These are phyloP conservation scores for Camponotus floridanus DNA, from an alignment of 1,140 invertebrate species.

Conservation along the genomic window DNA sequence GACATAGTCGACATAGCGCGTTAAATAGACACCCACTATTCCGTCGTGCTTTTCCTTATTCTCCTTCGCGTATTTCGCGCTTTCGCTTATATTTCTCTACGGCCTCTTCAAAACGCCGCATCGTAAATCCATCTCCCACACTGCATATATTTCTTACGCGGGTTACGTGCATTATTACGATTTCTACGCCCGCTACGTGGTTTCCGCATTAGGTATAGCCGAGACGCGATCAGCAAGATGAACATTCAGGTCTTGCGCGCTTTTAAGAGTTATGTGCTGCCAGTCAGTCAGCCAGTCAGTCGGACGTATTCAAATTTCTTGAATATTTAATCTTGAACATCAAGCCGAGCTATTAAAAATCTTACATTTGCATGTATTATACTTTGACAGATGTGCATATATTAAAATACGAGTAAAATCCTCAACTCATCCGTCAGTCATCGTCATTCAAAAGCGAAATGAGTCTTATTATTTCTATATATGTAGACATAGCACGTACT, in stretches of 20 bases:
- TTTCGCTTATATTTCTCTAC: conserved; percentile 54
- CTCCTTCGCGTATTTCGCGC: conserved; percentile 65
- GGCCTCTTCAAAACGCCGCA: conserved; percentile 51
- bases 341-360: neutral
- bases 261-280: conserved; percentile 10
- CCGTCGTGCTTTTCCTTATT: conserved; percentile 44
- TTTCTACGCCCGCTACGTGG: conserved; percentile 37
- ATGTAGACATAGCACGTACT: neutral
- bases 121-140: conserved; percentile 67
- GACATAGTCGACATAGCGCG: conserved; percentile 77
- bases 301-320: conserved; percentile 3
- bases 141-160: conserved; percentile 36
- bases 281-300: neutral
- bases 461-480: neutral
- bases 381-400: neutral
- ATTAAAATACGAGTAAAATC: neutral
- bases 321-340: neutral
- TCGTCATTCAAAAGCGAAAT: neutral
- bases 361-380: neutral
- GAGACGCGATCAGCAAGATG: conserved; percentile 14
- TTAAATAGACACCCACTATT: conserved; percentile 75
- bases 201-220: conserved; percentile 15
- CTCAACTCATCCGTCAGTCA: neutral
- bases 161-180: conserved; percentile 73
- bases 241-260: conserved; percentile 27